A percentile compares a stretch with the other conserved stretches of the same genome.
Evolutionary conservation across 53 echinoderm and acorn worm genomes (phyloP).

Genomic region (Stichopus horrens): DNA sequence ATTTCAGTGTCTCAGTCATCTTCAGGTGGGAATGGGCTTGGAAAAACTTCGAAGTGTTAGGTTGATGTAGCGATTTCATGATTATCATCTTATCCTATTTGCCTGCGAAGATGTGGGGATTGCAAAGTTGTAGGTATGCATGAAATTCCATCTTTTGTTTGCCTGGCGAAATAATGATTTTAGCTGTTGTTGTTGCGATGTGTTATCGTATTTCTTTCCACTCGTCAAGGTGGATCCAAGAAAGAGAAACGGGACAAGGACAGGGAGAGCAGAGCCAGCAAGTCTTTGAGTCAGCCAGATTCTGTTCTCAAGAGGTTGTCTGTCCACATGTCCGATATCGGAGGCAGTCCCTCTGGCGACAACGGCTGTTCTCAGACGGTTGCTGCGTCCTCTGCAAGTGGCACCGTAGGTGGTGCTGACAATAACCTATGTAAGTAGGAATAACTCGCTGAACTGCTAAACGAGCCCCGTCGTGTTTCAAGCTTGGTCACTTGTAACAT

Average conservation of each 20-base stretch:
- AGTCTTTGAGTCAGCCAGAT: neutral
- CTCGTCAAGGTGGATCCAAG: constrained; percentile 17
- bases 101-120: too few relatives aligned
- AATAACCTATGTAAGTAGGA: neutral
- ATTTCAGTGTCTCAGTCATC: too few relatives aligned
- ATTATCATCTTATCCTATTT: too few relatives aligned
- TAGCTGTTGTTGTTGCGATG: neutral
- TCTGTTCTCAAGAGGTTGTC: constrained; percentile 32
- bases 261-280: constrained; percentile 3
- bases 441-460: too few relatives aligned
- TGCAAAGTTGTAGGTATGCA: too few relatives aligned
- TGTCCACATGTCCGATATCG: constrained; percentile 14
- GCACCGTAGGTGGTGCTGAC: neutral
- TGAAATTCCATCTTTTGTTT: too few relatives aligned
- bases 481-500: too few relatives aligned
- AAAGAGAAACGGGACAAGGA: constrained; percentile 31
- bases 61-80: too few relatives aligned
- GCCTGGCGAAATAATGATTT: too few relatives aligned
- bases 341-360: neutral
- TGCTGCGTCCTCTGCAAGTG: neutral
- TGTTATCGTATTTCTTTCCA: neutral
- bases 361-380: neutral
- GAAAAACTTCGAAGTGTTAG: too few relatives aligned
- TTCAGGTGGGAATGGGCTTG: too few relatives aligned
- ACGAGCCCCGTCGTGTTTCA: too few relatives aligned